Percentiles rank a stretch among this genome's conserved stretches.
Conservation (phyloP, 2,888 invertebrate genomes). For the Oscheius sp. region DNA sequence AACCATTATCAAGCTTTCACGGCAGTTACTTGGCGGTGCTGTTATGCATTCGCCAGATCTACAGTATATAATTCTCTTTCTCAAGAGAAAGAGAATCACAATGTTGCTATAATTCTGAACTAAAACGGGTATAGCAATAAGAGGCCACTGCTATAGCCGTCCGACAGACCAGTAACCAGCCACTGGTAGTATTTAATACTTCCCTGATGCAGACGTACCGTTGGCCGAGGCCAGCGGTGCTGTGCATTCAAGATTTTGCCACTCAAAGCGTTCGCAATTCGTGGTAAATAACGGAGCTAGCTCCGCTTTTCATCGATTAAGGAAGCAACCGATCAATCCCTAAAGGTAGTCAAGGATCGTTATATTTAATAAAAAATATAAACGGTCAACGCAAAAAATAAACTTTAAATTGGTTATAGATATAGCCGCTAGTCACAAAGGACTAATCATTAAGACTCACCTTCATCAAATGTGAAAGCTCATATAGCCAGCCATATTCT, state of each 20-base stretch:
- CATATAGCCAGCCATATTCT: no score
- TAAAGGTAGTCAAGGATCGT: constrained; percentile 70
- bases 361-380: neutral
- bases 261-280: constrained; percentile 76
- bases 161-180: neutral
- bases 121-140: constrained; percentile 4
- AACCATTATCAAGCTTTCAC: no score
- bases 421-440: no score
- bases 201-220: constrained; percentile 74
- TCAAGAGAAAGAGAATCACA: neutral
- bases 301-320: constrained; percentile 75
- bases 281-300: constrained; percentile 73
- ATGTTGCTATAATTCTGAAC: constrained; percentile 21
- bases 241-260: constrained; percentile 78
- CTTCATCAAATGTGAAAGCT: no score
- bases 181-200: constrained; percentile 41
- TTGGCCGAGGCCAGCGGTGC: constrained; percentile 58
- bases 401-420: neutral
- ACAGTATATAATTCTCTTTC: no score
- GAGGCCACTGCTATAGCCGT: neutral
- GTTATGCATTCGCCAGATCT: no score
- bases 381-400: neutral
- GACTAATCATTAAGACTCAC: no score
- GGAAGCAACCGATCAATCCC: constrained; percentile 75
- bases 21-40: no score